Evolutionary conservation across 1,140 invertebrate genomes (phyloP).

Genomic region (Cyphomyrmex costatus): DNA sequence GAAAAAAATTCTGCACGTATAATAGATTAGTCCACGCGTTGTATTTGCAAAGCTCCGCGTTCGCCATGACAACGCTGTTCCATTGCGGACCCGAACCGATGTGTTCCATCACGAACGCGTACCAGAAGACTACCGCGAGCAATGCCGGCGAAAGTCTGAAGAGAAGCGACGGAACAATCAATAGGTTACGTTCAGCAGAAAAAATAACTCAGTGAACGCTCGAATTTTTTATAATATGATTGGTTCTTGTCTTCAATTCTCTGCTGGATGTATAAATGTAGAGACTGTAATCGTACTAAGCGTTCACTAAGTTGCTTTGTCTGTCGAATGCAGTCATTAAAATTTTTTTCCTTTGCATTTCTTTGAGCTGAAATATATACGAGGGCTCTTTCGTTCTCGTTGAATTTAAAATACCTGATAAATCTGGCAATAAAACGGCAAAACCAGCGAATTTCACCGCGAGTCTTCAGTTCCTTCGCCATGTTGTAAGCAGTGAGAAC

Average conservation of each 20-base stretch:
- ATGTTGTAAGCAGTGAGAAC: slow-evolving; percentile 89
- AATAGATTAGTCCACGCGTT: slow-evolving; percentile 91
- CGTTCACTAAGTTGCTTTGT: too few species aligned
- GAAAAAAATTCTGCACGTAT: slow-evolving; percentile 91
- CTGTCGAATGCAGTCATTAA: neutral
- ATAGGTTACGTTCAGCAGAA: too few species aligned
- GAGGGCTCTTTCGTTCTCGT: neutral
- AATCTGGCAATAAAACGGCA: slow-evolving; percentile 88
- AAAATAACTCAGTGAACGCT: too few species aligned
- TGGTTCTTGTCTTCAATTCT: too few species aligned
- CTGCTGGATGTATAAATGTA: too few species aligned
- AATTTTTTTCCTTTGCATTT: slow-evolving; percentile 1
- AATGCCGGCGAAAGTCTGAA: slow-evolving; percentile 89
- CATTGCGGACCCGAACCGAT: slow-evolving; percentile 91
- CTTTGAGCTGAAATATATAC: neutral
- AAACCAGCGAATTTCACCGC: slow-evolving; percentile 87
- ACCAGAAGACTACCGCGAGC: slow-evolving; percentile 89
- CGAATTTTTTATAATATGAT: too few species aligned
- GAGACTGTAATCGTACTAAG: too few species aligned
- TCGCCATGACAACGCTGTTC: slow-evolving; percentile 88
- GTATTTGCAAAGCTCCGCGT: slow-evolving; percentile 89
- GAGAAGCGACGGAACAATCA: slow-evolving; percentile 31
- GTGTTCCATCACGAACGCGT: slow-evolving; percentile 90
- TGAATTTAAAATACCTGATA: slow-evolving; percentile 86
- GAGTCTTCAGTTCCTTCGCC: slow-evolving; percentile 85